These are phyloP conservation scores for Channa striata DNA, from an alignment of 2,797 vertebrate genomes.

Conservation along the genomic window DNA sequence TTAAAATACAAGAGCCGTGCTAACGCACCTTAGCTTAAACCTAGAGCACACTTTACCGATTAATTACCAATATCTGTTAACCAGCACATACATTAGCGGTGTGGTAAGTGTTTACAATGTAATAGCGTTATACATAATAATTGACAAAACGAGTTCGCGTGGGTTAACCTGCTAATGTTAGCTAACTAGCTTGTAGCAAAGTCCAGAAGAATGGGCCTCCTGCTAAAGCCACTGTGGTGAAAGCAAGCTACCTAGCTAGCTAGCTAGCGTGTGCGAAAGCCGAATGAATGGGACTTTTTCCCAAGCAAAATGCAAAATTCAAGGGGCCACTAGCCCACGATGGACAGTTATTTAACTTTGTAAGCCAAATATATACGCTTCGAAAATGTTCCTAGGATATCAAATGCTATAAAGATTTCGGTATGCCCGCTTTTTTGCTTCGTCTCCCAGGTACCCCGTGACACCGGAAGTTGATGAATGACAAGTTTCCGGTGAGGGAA, in stretches of 20 bases:
- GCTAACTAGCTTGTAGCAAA: conserved; percentile 74
- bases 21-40: conserved; percentile 13
- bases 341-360: conserved; percentile 1
- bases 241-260: conserved; percentile 43
- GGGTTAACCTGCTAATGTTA: conserved; percentile 71
- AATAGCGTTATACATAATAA: conserved; percentile 34
- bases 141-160: conserved; percentile 75
- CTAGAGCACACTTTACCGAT: neutral
- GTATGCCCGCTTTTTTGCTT: conserved; percentile 80
- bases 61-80: conserved; percentile 1
- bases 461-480: conserved; percentile 80
- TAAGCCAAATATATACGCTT: conserved; percentile 24
- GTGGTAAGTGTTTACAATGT: conserved; percentile 30
- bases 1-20: conserved; percentile 42
- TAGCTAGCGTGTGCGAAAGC: conserved; percentile 42
- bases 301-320: conserved; percentile 19
- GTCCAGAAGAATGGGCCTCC: conserved; percentile 78
- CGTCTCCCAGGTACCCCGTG: conserved; percentile 74
- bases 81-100: neutral
- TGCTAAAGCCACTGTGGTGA: conserved; percentile 36
- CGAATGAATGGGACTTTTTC: conserved; percentile 70
- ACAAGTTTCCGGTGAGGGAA: conserved; percentile 59
- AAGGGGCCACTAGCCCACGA: neutral
- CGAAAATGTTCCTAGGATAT: conserved; percentile 11
- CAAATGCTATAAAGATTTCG: conserved; percentile 64